A percentile compares a stretch with the other conserved stretches of the same genome.
Conservation (phyloP, 2,888 invertebrate species). For the Erynnis tages region DNA sequence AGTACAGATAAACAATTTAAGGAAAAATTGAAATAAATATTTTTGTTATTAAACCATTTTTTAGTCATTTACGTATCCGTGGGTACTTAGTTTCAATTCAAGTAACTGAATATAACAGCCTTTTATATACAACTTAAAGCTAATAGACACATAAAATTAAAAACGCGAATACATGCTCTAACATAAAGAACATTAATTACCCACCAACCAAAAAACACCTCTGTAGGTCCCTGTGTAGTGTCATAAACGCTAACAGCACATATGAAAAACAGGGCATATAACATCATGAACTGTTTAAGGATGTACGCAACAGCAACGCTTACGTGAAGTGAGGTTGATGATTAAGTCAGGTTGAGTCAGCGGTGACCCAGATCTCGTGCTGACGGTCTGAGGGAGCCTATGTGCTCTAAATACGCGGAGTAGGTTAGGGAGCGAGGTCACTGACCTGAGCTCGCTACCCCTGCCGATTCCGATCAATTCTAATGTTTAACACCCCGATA, state of each 20-base stretch:
- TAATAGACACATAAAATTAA: no score
- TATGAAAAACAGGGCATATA: conserved; percentile 30
- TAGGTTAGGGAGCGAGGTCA: conserved; percentile 77
- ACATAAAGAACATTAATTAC: no score
- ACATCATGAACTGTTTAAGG: conserved; percentile 31
- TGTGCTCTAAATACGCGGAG: conserved; percentile 74
- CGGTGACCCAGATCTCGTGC: conserved; percentile 71
- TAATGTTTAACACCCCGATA: conserved; percentile 31
- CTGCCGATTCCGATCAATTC: conserved; percentile 57
- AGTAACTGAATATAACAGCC: no score
- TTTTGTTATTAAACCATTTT: no score
- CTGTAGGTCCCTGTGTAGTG: no score
- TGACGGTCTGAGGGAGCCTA: conserved; percentile 61
- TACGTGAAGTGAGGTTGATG: conserved; percentile 50
- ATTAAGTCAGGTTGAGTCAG: conserved; percentile 71
- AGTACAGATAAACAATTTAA: no score
- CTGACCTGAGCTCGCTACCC: conserved; percentile 61
- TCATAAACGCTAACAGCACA: not conserved
- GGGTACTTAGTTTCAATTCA: no score
- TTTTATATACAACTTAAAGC: no score
- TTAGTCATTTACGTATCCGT: no score
- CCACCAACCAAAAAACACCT: no score
- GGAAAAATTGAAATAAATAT: no score
- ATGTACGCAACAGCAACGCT: conserved; percentile 47
- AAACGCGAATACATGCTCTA: no score